Percentiles rank a stretch among this genome's conserved stretches.
These are phyloP conservation scores for Bufo bufo DNA, from an alignment of 2,113 vertebrate genomes.

Conservation along the genomic window DNA sequence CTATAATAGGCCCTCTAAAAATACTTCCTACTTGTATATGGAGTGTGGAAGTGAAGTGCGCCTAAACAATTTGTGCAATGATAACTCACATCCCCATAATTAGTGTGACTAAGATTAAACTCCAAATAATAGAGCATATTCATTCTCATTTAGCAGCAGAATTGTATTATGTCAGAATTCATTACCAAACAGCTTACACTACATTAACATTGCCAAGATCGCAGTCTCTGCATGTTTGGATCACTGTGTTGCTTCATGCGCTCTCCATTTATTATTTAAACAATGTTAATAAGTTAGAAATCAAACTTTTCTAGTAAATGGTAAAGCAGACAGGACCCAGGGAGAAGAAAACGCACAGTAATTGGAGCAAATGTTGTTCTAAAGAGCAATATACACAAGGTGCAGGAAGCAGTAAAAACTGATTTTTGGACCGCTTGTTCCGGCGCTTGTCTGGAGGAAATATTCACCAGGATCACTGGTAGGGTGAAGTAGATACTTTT, in stretches of 20 bases:
- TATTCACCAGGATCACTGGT: too few relatives aligned
- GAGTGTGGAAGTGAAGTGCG: constrained; percentile 25
- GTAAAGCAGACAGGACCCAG: neutral
- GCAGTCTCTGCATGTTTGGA: constrained; percentile 49
- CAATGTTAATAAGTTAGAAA: constrained; percentile 50
- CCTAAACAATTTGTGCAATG: constrained; percentile 30
- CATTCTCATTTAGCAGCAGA: constrained; percentile 54
- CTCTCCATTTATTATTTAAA: constrained; percentile 44
- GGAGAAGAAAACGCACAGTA: neutral
- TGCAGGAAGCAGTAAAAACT: too few relatives aligned
- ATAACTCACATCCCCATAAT: constrained; percentile 50
- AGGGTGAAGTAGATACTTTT: too few relatives aligned
- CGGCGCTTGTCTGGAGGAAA: too few relatives aligned
- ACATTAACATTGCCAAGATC: constrained; percentile 55
- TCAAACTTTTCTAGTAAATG: constrained; percentile 33
- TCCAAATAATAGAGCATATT: constrained; percentile 53
- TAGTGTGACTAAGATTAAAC: constrained; percentile 57
- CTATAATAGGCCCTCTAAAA: neutral
- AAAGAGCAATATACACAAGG: neutral
- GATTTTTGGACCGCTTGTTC: too few relatives aligned
- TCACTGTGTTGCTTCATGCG: constrained; percentile 39
- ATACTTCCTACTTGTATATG: constrained; percentile 1
- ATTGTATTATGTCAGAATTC: constrained; percentile 56
- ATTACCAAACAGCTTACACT: constrained; percentile 55
- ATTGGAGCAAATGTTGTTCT: neutral